phyloP scores from a whole-genome alignment of 2,113 vertebrate genomes.

The Ceyx margarethae region DNA sequence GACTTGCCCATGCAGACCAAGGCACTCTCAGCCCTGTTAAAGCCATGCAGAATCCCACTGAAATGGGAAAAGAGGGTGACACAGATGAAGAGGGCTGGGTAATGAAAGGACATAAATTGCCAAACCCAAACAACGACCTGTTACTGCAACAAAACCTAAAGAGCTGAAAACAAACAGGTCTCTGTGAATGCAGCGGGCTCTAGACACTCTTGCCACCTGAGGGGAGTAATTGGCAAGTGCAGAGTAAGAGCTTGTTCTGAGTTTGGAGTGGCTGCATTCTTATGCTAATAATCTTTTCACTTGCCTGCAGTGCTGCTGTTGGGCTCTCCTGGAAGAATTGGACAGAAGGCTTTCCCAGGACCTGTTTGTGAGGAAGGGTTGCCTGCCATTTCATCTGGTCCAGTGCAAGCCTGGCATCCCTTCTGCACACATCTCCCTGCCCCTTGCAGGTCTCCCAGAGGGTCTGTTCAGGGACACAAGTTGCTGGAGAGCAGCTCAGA shows the following conservation, averaged over 20 bases:
- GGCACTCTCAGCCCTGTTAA: background rate
- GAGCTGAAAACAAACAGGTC: constrained; percentile 46
- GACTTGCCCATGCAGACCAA: background rate
- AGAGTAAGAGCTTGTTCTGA: constrained; percentile 40
- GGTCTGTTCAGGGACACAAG: background rate
- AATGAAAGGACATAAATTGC: background rate
- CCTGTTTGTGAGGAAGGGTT: background rate
- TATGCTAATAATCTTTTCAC: constrained; percentile 63
- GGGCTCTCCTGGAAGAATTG: background rate
- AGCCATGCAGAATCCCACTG: background rate
- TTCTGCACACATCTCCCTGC: background rate
- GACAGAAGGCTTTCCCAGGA: constrained; percentile 36
- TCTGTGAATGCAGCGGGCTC: background rate
- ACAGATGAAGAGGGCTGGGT: background rate
- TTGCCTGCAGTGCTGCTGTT: constrained; percentile 6
- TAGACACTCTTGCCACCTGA: constrained; percentile 52
- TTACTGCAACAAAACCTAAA: constrained; percentile 50
- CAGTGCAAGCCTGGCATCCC: background rate
- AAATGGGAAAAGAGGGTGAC: background rate
- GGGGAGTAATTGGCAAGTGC: constrained; percentile 38
- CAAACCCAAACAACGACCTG: background rate
- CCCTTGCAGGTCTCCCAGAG: background rate
- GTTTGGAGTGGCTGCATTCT: constrained; percentile 57
- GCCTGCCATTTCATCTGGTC: background rate
- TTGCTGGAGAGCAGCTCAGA: background rate